A percentile compares a stretch with the other conserved stretches of the same genome.
phyloP scores from a whole-genome alignment of 2,888 invertebrate genomes.

The Mesorhabditis spiculigera region DNA sequence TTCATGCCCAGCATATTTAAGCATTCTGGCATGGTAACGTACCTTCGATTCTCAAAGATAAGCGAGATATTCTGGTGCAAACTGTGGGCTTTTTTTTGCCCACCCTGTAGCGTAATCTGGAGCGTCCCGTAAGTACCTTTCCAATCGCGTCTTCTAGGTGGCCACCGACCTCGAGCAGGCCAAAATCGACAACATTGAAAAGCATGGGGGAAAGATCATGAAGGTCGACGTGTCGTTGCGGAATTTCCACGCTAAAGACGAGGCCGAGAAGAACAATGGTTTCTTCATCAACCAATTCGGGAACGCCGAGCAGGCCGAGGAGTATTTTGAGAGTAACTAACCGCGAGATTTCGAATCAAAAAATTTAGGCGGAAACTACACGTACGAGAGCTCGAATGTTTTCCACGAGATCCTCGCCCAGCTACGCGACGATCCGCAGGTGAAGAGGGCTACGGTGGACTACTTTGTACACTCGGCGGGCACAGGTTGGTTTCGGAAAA shows the following conservation, averaged over 20 bases:
- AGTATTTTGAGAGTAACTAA: conserved; percentile 41
- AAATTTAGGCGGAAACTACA: conserved; percentile 29
- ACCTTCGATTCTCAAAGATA: too few relatives aligned
- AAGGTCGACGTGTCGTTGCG: conserved; percentile 26
- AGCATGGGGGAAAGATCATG: conserved; percentile 36
- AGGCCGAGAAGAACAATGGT: conserved; percentile 34
- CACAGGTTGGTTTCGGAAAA: conserved; percentile 23
- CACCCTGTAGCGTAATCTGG: too few relatives aligned
- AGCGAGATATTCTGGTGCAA: too few relatives aligned
- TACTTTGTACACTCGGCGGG: conserved; percentile 49
- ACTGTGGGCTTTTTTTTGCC: too few relatives aligned
- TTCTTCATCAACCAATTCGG: conserved; percentile 51
- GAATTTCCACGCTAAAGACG: conserved; percentile 23
- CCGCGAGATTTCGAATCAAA: neutral
- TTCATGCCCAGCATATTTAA: too few relatives aligned
- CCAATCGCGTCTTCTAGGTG: conserved; percentile 13
- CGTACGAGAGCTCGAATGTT: conserved; percentile 42
- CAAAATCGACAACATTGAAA: conserved; percentile 41
- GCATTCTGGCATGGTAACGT: too few relatives aligned
- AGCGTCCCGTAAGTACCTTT: too few relatives aligned
- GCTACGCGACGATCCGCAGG: conserved; percentile 20
- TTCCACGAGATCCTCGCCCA: conserved; percentile 46
- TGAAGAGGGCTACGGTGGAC: conserved; percentile 26
- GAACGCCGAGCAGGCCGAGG: conserved; percentile 48
- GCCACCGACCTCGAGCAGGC: conserved; percentile 43